Evolutionary conservation across 1,140 invertebrate genomes (phyloP).

Genomic region (Ephestia elutella): DNA sequence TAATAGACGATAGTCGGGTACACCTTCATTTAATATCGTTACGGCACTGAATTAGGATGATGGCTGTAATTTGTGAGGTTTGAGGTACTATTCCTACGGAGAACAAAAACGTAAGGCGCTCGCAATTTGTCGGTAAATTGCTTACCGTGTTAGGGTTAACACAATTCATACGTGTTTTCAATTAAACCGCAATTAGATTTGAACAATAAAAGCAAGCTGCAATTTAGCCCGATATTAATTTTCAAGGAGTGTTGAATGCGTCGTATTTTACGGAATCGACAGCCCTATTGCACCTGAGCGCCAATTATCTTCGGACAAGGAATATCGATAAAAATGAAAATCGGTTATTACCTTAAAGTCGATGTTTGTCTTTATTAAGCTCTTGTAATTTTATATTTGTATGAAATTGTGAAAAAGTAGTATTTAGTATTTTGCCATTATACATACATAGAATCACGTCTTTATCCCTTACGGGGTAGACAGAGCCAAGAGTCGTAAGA

Average conservation of each 20-base stretch:
- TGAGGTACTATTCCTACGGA: conserved; percentile 6
- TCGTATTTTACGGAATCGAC: conserved; percentile 8
- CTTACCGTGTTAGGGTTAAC: background rate
- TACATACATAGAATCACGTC: no score
- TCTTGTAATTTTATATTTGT: no score
- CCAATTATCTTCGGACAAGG: background rate
- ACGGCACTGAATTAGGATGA: conserved; percentile 58
- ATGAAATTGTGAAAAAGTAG: no score
- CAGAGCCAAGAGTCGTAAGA: no score
- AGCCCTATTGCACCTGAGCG: conserved; percentile 26
- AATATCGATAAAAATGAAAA: background rate
- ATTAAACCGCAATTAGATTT: background rate
- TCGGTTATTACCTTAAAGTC: background rate
- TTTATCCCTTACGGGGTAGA: no score
- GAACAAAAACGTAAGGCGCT: conserved; percentile 4
- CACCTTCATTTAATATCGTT: conserved; percentile 70
- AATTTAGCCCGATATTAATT: background rate
- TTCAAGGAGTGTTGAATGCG: background rate
- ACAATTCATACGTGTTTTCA: background rate
- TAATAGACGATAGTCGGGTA: conserved; percentile 60
- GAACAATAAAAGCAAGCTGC: background rate
- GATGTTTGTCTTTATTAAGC: no score
- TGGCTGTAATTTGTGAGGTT: conserved; percentile 55
- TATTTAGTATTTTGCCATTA: no score
- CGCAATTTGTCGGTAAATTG: background rate